Percentiles rank a stretch among this genome's conserved stretches.
These are phyloP conservation scores for Paelopatides confundens DNA, from an alignment of 53 echinoderm and acorn worm genomes.

Conservation along the genomic window DNA sequence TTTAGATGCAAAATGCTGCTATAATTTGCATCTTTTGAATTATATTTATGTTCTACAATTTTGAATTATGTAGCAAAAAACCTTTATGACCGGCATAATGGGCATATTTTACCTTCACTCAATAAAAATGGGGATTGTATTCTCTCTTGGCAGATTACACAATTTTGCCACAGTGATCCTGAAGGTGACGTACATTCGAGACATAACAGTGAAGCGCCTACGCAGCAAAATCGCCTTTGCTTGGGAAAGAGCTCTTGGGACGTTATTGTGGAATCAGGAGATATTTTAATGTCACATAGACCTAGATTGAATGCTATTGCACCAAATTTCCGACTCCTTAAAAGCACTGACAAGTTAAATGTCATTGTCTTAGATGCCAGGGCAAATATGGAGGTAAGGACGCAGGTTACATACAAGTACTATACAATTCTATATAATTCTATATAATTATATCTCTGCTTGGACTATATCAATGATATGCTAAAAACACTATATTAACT, in stretches of 20 bases:
- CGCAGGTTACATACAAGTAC: no score
- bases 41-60: no score
- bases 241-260: slow-evolving; percentile 84
- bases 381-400: slow-evolving; percentile 58
- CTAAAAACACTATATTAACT: no score
- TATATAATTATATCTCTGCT: no score
- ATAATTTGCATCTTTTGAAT: no score
- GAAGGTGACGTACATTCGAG: slow-evolving; percentile 49
- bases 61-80: no score
- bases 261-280: slow-evolving; percentile 70
- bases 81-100: no score
- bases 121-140: no score
- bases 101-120: no score
- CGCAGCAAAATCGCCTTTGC: slow-evolving; percentile 75
- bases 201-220: slow-evolving; percentile 72
- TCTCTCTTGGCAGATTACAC: slow-evolving; percentile 52
- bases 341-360: slow-evolving; percentile 8
- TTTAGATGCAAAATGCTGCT: no score
- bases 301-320: not conserved
- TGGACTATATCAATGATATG: no score
- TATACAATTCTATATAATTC: no score
- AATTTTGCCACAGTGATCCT: slow-evolving; percentile 78
- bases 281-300: slow-evolving; percentile 37
- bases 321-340: slow-evolving; percentile 48
- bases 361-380: slow-evolving; percentile 64